Percentiles rank a stretch among this genome's conserved stretches.
Conservation (phyloP, 2,797 vertebrate genomes). For the Thaleichthys pacificus region DNA sequence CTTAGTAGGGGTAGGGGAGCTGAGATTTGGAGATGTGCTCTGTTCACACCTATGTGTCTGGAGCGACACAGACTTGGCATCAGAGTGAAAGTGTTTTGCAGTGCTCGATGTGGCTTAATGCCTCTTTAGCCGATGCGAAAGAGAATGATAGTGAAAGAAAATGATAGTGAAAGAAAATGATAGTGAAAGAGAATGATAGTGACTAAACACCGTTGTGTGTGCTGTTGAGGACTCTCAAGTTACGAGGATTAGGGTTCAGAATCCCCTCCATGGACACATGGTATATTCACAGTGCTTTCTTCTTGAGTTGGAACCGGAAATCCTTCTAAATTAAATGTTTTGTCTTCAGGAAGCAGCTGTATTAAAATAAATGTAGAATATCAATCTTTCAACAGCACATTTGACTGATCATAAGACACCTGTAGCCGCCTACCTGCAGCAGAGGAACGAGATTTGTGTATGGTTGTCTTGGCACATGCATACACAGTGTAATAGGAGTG, state of each 20-base stretch:
- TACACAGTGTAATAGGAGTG: constrained; percentile 36
- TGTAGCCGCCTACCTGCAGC: neutral
- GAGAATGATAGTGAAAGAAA: neutral
- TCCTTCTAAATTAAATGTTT: neutral
- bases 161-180: neutral
- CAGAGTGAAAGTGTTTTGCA: neutral
- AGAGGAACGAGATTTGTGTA: neutral
- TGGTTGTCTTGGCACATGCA: neutral
- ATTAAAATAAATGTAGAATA: neutral
- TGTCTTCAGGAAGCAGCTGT: neutral
- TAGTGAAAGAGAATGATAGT: neutral
- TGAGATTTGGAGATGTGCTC: neutral
- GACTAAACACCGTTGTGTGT: neutral
- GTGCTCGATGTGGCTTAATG: neutral
- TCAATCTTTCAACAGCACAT: neutral
- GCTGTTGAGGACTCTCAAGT: too few relatives aligned
- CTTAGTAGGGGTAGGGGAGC: too few relatives aligned
- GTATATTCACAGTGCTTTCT: neutral
- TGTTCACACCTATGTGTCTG: neutral
- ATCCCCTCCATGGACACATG: too few relatives aligned
- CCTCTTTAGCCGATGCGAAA: neutral
- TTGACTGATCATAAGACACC: neutral
- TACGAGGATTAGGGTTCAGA: too few relatives aligned
- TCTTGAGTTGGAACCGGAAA: neutral
- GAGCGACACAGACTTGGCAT: neutral